Base-by-base conservation (phyloP, 2,888 invertebrate species). In the Pollenia griseotomentosa region DNA sequence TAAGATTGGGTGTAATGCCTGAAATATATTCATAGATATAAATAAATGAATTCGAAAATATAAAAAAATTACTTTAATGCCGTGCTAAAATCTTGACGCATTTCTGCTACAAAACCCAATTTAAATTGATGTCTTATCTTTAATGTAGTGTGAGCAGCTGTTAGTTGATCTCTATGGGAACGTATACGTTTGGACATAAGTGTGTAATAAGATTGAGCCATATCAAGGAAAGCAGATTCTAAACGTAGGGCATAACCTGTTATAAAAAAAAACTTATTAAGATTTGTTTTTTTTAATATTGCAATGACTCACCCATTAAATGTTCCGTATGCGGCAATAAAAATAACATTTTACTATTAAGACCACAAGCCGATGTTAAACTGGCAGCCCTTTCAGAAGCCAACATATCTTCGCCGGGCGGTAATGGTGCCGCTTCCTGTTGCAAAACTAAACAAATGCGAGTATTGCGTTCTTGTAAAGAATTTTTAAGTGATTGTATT, bases 111-210 rank as follows among this genome's bases (percentile, higher is more conserved):
- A 94, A 98, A 99, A 0, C 97, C 99, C 93, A 99, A 96, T 94
- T 99, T 99, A 92, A 99, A 99, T 92, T 99, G 98, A 94, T 99
- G 99, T 48, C 99, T 94, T 42, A 99, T 98, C 94, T 97, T 97
- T 75, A 99, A 95, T 90, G 97, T 96, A 93, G 97, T 97, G 94
- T 99, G 99, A 23, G 97, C 96, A 12, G 96, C 97, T 90, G 98
- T 98, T 51, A 99, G 95, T 91, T 97, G 97, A 91, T 99, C 98
- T 89, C 97, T 95, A 92, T 99, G 99, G 63, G 96, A 95, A 92
- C 98, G 98, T 55, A 98, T 96, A 88, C 96, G 96, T 90, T 97
- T 96, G 40, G 97, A 96, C 94, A 98, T 97, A 88, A 96, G 96
- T 89, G 97, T 97, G 92, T 99, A 99, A 93, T 98, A 99, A 88